These are phyloP conservation scores for Fukomys damarensis DNA, from an alignment of 2,113 vertebrate genomes.

Conservation along the genomic window DNA sequence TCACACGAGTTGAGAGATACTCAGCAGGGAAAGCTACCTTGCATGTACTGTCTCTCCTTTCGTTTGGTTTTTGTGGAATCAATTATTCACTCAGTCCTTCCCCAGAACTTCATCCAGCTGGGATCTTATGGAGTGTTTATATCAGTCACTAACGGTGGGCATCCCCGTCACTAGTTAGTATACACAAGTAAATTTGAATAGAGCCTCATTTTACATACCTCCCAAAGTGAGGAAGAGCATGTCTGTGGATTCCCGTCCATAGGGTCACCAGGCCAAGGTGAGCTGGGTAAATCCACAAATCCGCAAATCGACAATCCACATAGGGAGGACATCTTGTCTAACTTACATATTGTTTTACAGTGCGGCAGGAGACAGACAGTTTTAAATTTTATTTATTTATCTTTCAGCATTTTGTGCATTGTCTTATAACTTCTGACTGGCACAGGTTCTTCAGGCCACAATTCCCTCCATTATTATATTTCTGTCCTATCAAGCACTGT, in stretches of 20 bases:
- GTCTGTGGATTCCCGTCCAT: background rate
- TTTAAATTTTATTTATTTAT: background rate
- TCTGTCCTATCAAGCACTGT: background rate
- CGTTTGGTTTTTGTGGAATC: background rate
- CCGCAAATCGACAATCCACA: too few relatives aligned
- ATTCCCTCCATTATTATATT: background rate
- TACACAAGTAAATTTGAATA: background rate
- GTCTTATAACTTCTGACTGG: background rate
- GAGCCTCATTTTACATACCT: background rate
- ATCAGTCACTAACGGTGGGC: background rate
- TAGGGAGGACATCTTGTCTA: background rate
- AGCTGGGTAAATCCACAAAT: background rate
- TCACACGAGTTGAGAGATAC: background rate
- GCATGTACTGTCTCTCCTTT: background rate
- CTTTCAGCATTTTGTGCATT: background rate
- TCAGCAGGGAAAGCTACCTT: background rate
- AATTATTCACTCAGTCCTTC: background rate
- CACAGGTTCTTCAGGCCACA: background rate
- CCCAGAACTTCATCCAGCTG: background rate
- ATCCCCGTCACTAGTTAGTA: background rate
- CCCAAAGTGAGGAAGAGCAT: background rate
- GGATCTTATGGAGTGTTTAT: background rate
- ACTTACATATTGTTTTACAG: background rate
- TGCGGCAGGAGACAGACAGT: background rate
- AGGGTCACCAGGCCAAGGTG: background rate